phyloP scores from a whole-genome alignment of 2,113 vertebrate species.

The Centrocercus urophasianus region DNA sequence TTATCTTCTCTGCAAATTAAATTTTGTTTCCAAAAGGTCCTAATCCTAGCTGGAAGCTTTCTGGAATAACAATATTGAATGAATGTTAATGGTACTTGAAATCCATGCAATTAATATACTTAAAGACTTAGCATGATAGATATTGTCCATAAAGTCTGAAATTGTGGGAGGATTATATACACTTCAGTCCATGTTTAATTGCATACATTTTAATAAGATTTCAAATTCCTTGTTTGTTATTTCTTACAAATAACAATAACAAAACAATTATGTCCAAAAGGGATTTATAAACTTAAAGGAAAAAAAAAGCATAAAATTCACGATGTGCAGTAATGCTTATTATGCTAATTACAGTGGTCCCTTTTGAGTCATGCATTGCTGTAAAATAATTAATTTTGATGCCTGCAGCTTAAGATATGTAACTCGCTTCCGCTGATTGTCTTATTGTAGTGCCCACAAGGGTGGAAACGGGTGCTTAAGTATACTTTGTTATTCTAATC shows the following conservation, averaged over 20 bases:
- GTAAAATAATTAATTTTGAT: conserved; percentile 68
- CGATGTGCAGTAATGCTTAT: conserved; percentile 35
- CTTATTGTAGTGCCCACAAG: conserved; percentile 37
- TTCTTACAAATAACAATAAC: conserved; percentile 45
- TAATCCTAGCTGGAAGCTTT: conserved; percentile 64
- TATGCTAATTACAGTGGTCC: conserved; percentile 58
- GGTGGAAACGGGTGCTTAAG: conserved; percentile 25
- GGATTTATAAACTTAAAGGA: conserved; percentile 49
- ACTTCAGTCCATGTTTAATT: not conserved
- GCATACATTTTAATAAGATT: conserved; percentile 49
- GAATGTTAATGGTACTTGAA: conserved; percentile 50
- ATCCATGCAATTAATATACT: conserved; percentile 56
- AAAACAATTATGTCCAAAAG: conserved; percentile 6
- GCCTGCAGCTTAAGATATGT: conserved; percentile 47
- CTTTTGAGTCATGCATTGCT: conserved; percentile 50
- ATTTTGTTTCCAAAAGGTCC: conserved; percentile 54
- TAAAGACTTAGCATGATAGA: conserved; percentile 19
- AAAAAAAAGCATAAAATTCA: conserved; percentile 11
- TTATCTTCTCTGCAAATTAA: conserved; percentile 54
- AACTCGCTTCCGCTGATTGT: conserved; percentile 41
- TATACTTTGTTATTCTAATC: conserved; percentile 44
- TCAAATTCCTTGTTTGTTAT: conserved; percentile 15
- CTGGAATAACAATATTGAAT: conserved; percentile 42
- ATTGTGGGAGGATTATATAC: not conserved
- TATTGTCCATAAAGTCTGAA: conserved; percentile 49